These are phyloP conservation scores for Mystacides longicornis DNA, from an alignment of 2,888 invertebrate genomes.

Conservation along the genomic window DNA sequence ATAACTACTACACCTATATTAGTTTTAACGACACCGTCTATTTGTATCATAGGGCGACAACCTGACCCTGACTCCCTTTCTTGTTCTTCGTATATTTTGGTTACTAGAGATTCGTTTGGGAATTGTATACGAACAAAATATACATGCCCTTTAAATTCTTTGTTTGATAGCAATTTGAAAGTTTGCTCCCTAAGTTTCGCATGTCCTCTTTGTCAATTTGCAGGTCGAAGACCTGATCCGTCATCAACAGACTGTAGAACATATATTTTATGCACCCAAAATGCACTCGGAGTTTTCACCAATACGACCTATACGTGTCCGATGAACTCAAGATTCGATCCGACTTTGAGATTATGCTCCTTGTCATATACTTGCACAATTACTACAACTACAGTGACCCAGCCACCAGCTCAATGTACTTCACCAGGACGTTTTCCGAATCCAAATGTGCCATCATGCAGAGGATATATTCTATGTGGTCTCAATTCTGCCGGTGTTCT, in stretches of 20 bases:
- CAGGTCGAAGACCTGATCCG: slow-evolving; percentile 31
- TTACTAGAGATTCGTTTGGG: too few relatives aligned
- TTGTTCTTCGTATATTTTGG: too few relatives aligned
- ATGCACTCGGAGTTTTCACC: slow-evolving; percentile 21
- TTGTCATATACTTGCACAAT: slow-evolving; percentile 4
- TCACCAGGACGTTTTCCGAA: slow-evolving; percentile 28
- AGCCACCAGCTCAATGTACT: not conserved
- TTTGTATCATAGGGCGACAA: too few relatives aligned
- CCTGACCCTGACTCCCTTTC: too few relatives aligned
- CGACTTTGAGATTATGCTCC: not conserved
- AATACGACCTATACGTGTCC: slow-evolving; percentile 4
- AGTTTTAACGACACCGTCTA: too few relatives aligned
- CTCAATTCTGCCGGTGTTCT: not conserved
- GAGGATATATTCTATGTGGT: not conserved
- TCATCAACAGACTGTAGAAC: slow-evolving; percentile 43
- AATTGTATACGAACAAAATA: too few relatives aligned
- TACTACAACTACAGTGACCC: too few relatives aligned
- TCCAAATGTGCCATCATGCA: slow-evolving; percentile 35
- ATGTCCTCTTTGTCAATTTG: too few relatives aligned
- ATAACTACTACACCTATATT: too few relatives aligned
- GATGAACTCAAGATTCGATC: slow-evolving; percentile 8
- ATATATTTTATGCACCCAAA: slow-evolving; percentile 34
- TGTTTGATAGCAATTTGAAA: too few relatives aligned
- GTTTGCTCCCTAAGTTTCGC: too few relatives aligned
- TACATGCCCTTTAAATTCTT: too few relatives aligned